A percentile compares a stretch with the other conserved stretches of the same genome.
Conservation (phyloP, 37 sponge, comb jelly and placozoan genomes). For the Chondrilla cf. caribensis region DNA sequence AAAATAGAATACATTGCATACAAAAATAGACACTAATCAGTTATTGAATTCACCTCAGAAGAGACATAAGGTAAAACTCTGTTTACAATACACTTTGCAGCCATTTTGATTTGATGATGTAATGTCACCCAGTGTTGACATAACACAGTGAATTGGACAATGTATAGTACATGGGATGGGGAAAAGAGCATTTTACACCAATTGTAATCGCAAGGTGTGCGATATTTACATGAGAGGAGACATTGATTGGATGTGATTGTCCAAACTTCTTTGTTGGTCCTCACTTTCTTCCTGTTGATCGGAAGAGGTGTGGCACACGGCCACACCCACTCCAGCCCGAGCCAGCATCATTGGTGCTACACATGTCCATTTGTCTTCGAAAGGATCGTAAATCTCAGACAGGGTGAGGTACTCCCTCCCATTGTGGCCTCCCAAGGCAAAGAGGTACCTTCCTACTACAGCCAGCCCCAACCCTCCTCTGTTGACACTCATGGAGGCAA, state of each 20-base stretch:
- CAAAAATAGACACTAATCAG: too few species aligned
- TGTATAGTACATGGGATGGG: too few species aligned
- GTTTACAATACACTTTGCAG: too few species aligned
- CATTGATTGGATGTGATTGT: background rate
- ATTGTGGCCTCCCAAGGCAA: conserved; percentile 91
- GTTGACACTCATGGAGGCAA: conserved; percentile 77
- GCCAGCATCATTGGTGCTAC: conserved; percentile 77
- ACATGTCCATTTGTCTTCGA: conserved; percentile 70
- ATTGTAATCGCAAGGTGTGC: too few species aligned
- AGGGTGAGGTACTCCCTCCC: conserved; percentile 80
- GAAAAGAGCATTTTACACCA: too few species aligned
- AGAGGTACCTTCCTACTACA: conserved; percentile 78
- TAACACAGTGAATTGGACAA: too few species aligned
- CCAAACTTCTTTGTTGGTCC: background rate
- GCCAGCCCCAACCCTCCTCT: conserved; percentile 91
- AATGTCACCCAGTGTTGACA: too few species aligned
- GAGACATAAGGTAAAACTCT: too few species aligned
- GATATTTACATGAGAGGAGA: conserved; percentile 6
- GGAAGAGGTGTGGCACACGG: conserved; percentile 32
- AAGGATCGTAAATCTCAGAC: conserved; percentile 80
- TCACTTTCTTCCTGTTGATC: too few species aligned
- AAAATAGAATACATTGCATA: too few species aligned
- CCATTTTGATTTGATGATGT: too few species aligned
- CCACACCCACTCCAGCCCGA: conserved; percentile 94
- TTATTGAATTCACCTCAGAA: too few species aligned